These are phyloP conservation scores for Matsumyia berberina DNA, from an alignment of 2,888 invertebrate genomes.

Conservation along the genomic window DNA sequence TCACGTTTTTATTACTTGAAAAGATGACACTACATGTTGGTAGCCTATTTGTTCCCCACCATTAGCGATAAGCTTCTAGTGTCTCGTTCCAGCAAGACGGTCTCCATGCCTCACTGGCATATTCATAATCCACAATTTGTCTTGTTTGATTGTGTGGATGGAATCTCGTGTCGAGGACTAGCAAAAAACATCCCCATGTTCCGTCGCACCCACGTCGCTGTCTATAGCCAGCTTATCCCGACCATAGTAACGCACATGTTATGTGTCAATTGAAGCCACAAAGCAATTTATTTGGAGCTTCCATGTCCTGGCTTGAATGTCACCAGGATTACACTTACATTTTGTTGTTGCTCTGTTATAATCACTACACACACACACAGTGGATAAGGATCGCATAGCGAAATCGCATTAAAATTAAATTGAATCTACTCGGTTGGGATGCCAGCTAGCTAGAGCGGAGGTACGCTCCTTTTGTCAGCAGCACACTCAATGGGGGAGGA, in stretches of 20 bases:
- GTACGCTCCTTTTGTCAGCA: conserved; percentile 27
- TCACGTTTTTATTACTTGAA: conserved; percentile 46
- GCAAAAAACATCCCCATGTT: conserved; percentile 6
- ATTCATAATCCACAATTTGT: conserved; percentile 52
- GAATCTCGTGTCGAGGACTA: conserved; percentile 14
- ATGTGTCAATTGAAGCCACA: conserved; percentile 63
- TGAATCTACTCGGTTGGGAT: conserved; percentile 38
- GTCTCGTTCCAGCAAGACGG: conserved; percentile 11
- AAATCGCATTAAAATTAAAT: conserved; percentile 65
- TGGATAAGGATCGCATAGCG: conserved; percentile 43
- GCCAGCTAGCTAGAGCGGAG: background rate
- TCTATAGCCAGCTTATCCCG: conserved; percentile 9
- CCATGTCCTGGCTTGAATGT: conserved; percentile 20
- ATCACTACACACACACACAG: conserved; percentile 7
- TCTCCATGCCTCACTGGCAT: background rate
- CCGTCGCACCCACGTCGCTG: background rate
- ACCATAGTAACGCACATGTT: conserved; percentile 48
- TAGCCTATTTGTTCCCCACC: conserved; percentile 50
- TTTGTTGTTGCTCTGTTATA: background rate
- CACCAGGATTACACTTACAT: conserved; percentile 36
- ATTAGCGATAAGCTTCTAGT: conserved; percentile 43
- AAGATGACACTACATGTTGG: background rate
- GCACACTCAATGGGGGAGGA: conserved; percentile 5
- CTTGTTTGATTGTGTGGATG: conserved; percentile 53
- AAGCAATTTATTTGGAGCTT: conserved; percentile 50